phyloP scores from a whole-genome alignment of 2,113 vertebrate genomes.

The Gobiocypris rarus region DNA sequence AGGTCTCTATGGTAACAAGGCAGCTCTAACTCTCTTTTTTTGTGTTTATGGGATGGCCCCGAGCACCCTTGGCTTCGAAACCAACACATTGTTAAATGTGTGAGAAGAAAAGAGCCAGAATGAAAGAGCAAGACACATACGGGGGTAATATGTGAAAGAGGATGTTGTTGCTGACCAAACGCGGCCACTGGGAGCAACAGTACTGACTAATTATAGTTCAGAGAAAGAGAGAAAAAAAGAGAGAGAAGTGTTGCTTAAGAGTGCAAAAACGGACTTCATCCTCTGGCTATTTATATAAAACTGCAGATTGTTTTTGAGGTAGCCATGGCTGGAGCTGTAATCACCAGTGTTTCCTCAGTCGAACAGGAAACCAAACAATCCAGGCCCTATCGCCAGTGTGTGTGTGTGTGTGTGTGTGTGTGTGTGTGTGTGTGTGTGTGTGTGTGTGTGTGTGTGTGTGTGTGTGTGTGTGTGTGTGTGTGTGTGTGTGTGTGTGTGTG shows the following conservation, averaged over 20 bases:
- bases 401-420: not conserved
- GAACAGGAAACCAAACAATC: constrained; percentile 49
- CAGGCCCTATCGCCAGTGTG: constrained; percentile 5
- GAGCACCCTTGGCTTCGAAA: not conserved
- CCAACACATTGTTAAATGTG: not conserved
- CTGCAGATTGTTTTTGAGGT: constrained; percentile 37
- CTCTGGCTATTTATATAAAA: constrained; percentile 43
- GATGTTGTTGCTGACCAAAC: constrained; percentile 12
- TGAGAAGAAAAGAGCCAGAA: constrained; percentile 15
- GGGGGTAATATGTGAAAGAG: not conserved
- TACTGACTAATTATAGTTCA: constrained; percentile 45
- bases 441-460: constrained; percentile 26
- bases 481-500: constrained; percentile 17
- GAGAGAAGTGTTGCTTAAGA: constrained; percentile 18
- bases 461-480: constrained; percentile 30
- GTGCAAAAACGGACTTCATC: not conserved
- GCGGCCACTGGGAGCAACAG: not conserved
- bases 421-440: not conserved
- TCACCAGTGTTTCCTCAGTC: constrained; percentile 46
- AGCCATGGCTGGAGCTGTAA: constrained; percentile 40
- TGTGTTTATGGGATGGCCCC: constrained; percentile 29
- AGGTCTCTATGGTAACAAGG: constrained; percentile 41
- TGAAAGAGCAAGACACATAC: not conserved
- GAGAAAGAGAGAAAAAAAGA: constrained; percentile 35
- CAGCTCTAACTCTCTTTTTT: not conserved